Conservation (phyloP, 2,797 vertebrate genomes). For the Crax fasciolata region DNA sequence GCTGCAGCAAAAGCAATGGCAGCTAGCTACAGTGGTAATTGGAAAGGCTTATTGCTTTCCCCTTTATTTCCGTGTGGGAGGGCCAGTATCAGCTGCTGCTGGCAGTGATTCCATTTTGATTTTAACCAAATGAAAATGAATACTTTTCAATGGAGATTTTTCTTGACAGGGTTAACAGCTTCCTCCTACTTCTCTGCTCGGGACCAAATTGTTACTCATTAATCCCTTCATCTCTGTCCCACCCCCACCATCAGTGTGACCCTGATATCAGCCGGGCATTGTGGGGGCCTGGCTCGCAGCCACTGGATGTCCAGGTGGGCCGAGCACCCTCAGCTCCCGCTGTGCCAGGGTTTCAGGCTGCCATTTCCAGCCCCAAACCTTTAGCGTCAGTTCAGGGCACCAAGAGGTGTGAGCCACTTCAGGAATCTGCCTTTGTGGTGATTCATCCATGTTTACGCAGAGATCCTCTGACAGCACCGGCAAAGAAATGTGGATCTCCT, state of each 20-base stretch:
- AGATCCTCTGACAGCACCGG: background rate
- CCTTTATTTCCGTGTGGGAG: constrained; percentile 16
- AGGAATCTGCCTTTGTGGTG: background rate
- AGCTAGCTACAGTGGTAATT: background rate
- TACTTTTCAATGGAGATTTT: constrained; percentile 29
- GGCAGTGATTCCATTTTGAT: constrained; percentile 34
- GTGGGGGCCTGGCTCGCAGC: background rate
- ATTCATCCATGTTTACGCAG: background rate
- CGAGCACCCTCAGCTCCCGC: background rate
- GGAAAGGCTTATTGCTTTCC: background rate
- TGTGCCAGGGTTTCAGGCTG: background rate
- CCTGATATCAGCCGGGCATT: accelerated
- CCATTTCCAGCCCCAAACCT: background rate
- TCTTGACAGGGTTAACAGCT: background rate
- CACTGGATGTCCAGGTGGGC: background rate
- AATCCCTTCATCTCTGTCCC: background rate
- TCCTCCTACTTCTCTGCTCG: background rate
- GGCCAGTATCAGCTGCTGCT: background rate
- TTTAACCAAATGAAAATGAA: constrained; percentile 20
- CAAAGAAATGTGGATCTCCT: background rate
- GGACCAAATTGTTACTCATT: background rate
- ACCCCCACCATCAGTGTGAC: background rate
- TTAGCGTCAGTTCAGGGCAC: background rate
- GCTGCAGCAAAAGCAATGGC: accelerated
- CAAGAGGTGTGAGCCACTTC: background rate